A percentile compares a stretch with the other conserved stretches of the same genome.
These are phyloP conservation scores for Megalopta genalis DNA, from an alignment of 1,140 invertebrate genomes.

Conservation along the genomic window DNA sequence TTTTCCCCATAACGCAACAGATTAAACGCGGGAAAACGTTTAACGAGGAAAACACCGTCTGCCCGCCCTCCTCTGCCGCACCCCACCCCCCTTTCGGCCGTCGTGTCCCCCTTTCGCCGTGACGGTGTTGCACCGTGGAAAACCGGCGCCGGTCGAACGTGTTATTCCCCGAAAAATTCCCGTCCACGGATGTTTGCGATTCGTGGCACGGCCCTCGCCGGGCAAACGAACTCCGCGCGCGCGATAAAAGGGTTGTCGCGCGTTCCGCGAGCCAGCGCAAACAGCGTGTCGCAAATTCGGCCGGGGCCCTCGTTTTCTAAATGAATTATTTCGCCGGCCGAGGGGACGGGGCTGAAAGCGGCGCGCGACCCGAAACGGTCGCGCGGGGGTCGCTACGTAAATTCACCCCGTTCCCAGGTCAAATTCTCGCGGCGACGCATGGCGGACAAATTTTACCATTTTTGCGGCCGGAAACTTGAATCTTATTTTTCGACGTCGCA, in stretches of 20 bases:
- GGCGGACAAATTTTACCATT: no score
- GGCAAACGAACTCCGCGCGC: constrained; percentile 10
- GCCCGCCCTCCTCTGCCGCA: no score
- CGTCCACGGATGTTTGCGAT: constrained; percentile 1
- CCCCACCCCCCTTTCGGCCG: no score
- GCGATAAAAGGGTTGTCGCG: constrained; percentile 38
- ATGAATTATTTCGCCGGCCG: constrained; percentile 44
- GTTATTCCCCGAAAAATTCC: constrained; percentile 19
- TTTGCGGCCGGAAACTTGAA: no score
- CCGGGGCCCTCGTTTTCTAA: constrained; percentile 35
- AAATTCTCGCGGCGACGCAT: no score
- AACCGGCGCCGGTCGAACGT: not conserved
- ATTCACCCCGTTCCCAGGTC: no score
- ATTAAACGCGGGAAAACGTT: not conserved
- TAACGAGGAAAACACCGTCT: not conserved
- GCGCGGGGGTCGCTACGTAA: no score
- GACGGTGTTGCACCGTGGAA: no score
- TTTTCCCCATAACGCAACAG: not conserved
- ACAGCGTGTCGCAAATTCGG: constrained; percentile 30
- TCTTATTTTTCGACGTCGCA: no score
- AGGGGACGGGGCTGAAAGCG: not conserved
- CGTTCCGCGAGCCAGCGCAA: constrained; percentile 28
- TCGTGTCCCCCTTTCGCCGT: no score
- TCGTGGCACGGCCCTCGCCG: constrained; percentile 1
- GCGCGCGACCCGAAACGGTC: no score